Conservation (phyloP, 1,140 invertebrate genomes). For the Calliphora vicina region DNA sequence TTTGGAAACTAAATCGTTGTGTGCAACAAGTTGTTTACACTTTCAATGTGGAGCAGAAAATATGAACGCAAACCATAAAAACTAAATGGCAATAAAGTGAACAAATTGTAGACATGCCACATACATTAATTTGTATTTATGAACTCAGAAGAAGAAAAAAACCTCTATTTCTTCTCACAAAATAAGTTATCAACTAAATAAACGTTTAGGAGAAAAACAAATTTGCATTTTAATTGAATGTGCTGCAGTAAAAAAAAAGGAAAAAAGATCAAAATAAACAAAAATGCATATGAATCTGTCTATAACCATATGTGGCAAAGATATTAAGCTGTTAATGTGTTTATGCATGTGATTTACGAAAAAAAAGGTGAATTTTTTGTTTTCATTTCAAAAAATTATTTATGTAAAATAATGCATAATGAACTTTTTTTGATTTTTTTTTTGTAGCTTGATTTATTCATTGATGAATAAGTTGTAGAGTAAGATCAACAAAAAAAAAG, state of each 20-base stretch:
- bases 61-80: not conserved
- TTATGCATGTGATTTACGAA: not conserved
- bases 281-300: not conserved
- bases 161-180: not conserved
- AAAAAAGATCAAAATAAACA: not conserved
- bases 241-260: not conserved
- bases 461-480: not conserved
- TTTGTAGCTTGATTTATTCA: not conserved
- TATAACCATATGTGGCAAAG: not conserved
- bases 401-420: conserved; percentile 2
- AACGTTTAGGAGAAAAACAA: not conserved
- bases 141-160: not conserved
- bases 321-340: conserved; percentile 12
- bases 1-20: not conserved
- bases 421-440: not conserved
- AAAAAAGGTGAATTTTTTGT: not conserved
- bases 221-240: not conserved
- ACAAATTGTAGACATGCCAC: not conserved
- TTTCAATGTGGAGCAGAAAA: not conserved
- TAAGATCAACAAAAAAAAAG: not conserved
- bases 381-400: not conserved
- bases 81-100: not conserved
- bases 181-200: conserved; percentile 1
- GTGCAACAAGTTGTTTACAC: not conserved
- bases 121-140: not conserved